Percentiles rank a stretch among this genome's conserved stretches.
Conservation (phyloP, 2,113 vertebrate genomes). For the Aphelocoma coerulescens region DNA sequence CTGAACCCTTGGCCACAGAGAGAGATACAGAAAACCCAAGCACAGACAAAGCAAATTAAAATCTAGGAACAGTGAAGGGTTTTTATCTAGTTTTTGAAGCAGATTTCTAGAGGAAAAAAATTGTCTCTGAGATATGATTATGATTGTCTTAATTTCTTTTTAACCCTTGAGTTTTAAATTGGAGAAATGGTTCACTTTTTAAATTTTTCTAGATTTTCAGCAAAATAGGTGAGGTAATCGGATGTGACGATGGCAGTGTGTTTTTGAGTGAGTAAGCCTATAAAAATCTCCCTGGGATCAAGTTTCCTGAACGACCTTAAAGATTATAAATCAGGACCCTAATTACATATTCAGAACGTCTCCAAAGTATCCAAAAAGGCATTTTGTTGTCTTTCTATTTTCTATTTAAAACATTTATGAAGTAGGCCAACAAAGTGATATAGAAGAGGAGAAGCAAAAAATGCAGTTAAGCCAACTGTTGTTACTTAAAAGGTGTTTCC, state of each 20-base stretch:
- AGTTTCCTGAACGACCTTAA: not conserved
- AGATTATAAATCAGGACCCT: not conserved
- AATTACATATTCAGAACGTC: not conserved
- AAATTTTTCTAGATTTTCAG: not conserved
- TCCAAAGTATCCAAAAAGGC: not conserved
- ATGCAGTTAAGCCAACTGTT: not conserved
- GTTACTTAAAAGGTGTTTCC: not conserved
- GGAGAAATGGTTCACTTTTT: not conserved
- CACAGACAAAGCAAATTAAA: not conserved
- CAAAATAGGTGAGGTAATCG: not conserved
- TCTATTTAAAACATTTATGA: not conserved
- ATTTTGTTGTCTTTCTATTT: not conserved
- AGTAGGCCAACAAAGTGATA: not conserved
- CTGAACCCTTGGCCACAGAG: not conserved
- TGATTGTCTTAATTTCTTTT: not conserved
- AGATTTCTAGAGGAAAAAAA: not conserved
- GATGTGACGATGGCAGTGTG: accelerated
- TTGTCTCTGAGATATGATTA: not conserved
- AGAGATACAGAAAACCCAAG: not conserved
- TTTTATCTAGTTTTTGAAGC: not conserved
- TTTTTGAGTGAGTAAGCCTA: not conserved
- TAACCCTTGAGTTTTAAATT: not conserved
- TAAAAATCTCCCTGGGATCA: not conserved
- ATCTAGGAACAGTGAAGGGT: not conserved
- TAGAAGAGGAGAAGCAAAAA: not conserved